These are phyloP conservation scores for Drosophila hamatofila DNA, from an alignment of 2,888 invertebrate species.

Conservation along the genomic window DNA sequence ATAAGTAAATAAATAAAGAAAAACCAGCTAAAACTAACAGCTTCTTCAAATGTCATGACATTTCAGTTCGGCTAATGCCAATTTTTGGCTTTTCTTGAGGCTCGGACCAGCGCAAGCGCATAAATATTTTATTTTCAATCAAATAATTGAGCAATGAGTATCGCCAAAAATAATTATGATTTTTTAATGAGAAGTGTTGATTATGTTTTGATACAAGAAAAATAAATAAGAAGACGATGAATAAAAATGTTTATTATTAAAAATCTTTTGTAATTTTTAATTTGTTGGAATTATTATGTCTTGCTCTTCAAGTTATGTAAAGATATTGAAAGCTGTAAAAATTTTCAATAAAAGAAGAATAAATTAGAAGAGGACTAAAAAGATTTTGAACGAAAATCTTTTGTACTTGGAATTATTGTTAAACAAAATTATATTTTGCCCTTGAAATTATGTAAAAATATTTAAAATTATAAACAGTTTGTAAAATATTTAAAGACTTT, in stretches of 20 bases:
- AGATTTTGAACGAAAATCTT: neutral
- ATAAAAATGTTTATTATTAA: neutral
- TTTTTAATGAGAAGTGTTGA: neutral
- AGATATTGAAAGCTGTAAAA: no score
- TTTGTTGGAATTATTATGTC: neutral
- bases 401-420: no score
- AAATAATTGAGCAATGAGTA: constrained; percentile 14
- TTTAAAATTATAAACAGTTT: no score
- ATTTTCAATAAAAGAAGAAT: neutral
- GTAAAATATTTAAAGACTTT: no score
- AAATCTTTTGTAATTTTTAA: neutral
- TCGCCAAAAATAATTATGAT: neutral
- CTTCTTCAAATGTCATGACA: constrained; percentile 71
- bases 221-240: neutral
- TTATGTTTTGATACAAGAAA: neutral
- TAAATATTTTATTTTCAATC: constrained; percentile 16
- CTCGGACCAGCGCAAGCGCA: constrained; percentile 16
- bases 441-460: no score
- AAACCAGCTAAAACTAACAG: constrained; percentile 23
- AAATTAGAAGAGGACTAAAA: neutral
- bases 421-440: no score
- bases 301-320: neutral
- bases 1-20: neutral
- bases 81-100: constrained; percentile 67
- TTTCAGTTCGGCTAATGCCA: constrained; percentile 66